Percentiles rank a stretch among this genome's conserved stretches.
Conservation (phyloP, 2,888 invertebrate genomes). For the Pediacus dermestoides region DNA sequence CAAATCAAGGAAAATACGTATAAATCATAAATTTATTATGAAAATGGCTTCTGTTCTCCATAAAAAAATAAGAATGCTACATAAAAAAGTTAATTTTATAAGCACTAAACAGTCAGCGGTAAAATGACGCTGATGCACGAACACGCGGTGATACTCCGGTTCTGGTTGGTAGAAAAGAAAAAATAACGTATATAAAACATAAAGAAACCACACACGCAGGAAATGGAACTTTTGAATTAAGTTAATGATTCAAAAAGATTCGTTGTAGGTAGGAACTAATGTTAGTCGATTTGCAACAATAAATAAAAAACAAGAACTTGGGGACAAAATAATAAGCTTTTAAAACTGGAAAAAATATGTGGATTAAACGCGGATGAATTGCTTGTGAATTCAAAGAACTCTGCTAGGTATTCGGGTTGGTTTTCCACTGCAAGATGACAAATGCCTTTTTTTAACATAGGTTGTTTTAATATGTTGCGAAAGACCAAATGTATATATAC, state of each 20-base stretch:
- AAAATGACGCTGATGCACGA: too few species aligned
- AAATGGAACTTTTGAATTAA: neutral
- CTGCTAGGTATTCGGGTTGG: too few species aligned
- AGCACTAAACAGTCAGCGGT: neutral
- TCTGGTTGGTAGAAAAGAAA: slow-evolving; percentile 5
- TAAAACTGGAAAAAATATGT: too few species aligned
- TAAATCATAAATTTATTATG: slow-evolving; percentile 5
- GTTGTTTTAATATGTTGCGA: slow-evolving; percentile 26
- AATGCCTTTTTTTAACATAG: slow-evolving; percentile 24
- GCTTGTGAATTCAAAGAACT: too few species aligned
- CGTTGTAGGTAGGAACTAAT: too few species aligned
- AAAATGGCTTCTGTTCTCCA: neutral
- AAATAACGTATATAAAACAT: slow-evolving; percentile 4
- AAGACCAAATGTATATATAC: slow-evolving; percentile 28
- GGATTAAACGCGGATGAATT: too few species aligned
- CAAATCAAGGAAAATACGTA: slow-evolving; percentile 1
- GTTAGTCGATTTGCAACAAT: too few species aligned
- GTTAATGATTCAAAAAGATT: neutral
- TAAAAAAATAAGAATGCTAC: neutral
- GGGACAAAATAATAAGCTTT: too few species aligned
- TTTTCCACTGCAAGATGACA: slow-evolving; percentile 7
- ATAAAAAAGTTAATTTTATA: slow-evolving; percentile 5
- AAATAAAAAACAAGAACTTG: too few species aligned
- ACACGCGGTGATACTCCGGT: too few species aligned
- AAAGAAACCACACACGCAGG: neutral